phyloP scores from a whole-genome alignment of 2,888 invertebrate species.

The Hymenopus coronatus region DNA sequence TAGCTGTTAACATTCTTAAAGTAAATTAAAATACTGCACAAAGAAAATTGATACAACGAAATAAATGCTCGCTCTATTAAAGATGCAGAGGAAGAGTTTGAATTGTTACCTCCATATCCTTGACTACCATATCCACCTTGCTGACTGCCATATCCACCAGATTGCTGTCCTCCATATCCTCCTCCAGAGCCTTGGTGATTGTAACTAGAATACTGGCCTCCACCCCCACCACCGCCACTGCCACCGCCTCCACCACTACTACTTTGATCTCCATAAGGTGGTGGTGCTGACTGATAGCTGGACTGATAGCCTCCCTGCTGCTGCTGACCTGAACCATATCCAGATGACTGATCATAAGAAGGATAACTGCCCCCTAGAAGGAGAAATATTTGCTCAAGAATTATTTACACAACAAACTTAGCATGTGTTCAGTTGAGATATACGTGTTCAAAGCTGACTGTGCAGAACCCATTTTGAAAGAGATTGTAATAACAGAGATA shows the following conservation, averaged over 20 bases:
- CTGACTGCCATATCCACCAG: constrained; percentile 39
- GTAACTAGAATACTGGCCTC: constrained; percentile 41
- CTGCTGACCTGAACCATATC: constrained; percentile 22
- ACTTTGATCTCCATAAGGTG: constrained; percentile 39
- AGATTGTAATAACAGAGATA: too few species aligned
- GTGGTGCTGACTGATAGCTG: constrained; percentile 29
- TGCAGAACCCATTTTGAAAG: too few species aligned
- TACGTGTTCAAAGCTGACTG: too few species aligned
- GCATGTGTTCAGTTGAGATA: too few species aligned
- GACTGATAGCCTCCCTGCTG: constrained; percentile 30
- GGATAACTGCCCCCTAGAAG: constrained; percentile 25
- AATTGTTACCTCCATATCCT: constrained; percentile 26
- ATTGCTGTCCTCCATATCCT: constrained; percentile 25
- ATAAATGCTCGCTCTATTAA: too few species aligned
- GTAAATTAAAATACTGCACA: too few species aligned
- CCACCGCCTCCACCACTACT: constrained; percentile 50
- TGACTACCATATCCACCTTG: constrained; percentile 27
- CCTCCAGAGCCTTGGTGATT: constrained; percentile 33
- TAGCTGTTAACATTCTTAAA: too few species aligned
- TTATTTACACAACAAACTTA: not conserved
- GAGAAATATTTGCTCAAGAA: not conserved
- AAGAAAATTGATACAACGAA: too few species aligned
- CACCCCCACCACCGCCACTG: constrained; percentile 51
- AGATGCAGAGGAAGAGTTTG: not conserved
- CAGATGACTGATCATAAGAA: constrained; percentile 32